These are phyloP conservation scores for Xenentodon cancila DNA, from an alignment of 2,797 vertebrate species.

Conservation along the genomic window DNA sequence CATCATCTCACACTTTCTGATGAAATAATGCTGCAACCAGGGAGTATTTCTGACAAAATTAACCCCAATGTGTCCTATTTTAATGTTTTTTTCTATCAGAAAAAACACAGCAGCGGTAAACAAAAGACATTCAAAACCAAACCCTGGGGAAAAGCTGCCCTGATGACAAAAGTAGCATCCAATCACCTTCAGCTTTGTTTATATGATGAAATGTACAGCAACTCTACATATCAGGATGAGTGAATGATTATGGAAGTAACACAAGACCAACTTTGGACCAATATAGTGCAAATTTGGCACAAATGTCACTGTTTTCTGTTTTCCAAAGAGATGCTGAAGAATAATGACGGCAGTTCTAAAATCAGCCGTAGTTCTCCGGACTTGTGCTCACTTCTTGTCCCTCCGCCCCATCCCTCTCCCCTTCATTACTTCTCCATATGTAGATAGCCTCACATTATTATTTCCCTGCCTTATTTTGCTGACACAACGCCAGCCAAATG, in stretches of 20 bases:
- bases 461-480: slow-evolving; percentile 79
- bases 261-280: slow-evolving; percentile 13
- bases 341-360: slow-evolving; percentile 28
- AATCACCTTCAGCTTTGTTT: slow-evolving; percentile 35
- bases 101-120: slow-evolving; percentile 2
- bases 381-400: slow-evolving; percentile 27
- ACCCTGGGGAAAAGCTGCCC: slow-evolving; percentile 23
- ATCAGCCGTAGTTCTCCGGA: slow-evolving; percentile 49
- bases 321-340: slow-evolving; percentile 7
- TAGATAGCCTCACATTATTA: slow-evolving; percentile 78
- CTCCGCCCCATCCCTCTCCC: slow-evolving; percentile 55
- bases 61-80: slow-evolving; percentile 8
- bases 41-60: slow-evolving; percentile 14
- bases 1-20: slow-evolving; percentile 41
- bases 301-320: no score
- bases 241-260: slow-evolving; percentile 15
- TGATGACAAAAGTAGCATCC: slow-evolving; percentile 39
- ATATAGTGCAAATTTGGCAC: background rate
- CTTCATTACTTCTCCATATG: slow-evolving; percentile 82
- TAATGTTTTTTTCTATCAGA: slow-evolving; percentile 4
- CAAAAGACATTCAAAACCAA: slow-evolving; percentile 8
- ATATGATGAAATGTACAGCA: slow-evolving; percentile 57
- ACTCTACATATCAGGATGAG: slow-evolving; percentile 26
- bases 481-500: slow-evolving; percentile 78
- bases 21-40: slow-evolving; percentile 44